Evolutionary conservation across 2,113 vertebrate genomes (phyloP).

Genomic region (Alethe castanea): DNA sequence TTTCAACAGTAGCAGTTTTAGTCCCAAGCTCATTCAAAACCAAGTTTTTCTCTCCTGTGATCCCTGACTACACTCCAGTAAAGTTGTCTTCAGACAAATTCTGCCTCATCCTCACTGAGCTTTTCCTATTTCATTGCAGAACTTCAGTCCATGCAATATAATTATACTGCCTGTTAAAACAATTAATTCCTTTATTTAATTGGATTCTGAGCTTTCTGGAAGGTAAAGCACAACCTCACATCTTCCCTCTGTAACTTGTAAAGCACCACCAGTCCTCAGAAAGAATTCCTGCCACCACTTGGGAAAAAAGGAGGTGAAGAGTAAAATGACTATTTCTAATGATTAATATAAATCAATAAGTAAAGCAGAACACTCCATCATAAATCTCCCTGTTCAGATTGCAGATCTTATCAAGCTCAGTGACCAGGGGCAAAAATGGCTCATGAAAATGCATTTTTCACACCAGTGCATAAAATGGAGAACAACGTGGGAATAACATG

Average conservation of each 20-base stretch:
- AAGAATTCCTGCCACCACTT: neutral
- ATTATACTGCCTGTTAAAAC: neutral
- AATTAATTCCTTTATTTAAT: neutral
- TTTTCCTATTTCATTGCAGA: neutral
- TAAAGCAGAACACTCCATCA: neutral
- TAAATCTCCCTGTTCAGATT: neutral
- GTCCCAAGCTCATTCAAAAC: neutral
- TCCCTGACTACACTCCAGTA: neutral
- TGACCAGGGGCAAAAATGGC: neutral
- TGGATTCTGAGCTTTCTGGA: neutral
- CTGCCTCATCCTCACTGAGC: neutral
- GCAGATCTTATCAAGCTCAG: neutral
- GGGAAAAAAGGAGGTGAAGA: neutral
- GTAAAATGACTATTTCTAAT: neutral
- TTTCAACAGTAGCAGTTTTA: neutral
- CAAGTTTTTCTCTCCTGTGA: neutral
- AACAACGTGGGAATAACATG: neutral
- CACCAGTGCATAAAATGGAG: neutral
- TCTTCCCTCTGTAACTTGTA: fast-evolving
- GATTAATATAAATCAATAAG: neutral
- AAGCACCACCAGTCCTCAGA: neutral
- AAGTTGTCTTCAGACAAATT: neutral
- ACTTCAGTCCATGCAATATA: neutral
- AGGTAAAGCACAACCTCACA: neutral
- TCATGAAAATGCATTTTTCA: neutral